Conservation (phyloP, 1,140 invertebrate species). For the Hypothenemus hampei region DNA sequence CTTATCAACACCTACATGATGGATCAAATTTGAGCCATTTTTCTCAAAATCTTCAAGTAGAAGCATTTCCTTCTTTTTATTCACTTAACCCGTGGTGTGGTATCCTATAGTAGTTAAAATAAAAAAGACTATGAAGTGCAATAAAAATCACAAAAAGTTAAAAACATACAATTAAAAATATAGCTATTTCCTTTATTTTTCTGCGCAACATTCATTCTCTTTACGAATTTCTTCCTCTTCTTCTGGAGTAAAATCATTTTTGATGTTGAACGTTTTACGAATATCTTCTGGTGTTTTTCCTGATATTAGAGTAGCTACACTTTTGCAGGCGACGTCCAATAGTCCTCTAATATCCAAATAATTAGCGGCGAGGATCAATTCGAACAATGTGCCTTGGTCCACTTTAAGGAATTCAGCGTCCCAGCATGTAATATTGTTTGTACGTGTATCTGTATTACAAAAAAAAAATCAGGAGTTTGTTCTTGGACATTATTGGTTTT, state of each 20-base stretch:
- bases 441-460: constrained; percentile 88
- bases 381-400: constrained; percentile 96
- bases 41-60: no score
- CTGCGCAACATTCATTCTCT: constrained; percentile 99
- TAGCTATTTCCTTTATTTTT: no score
- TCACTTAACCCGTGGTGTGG: no score
- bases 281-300: constrained; percentile 98
- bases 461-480: no score
- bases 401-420: constrained; percentile 98
- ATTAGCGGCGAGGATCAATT: constrained; percentile 93
- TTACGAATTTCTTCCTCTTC: constrained; percentile 95
- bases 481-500: no score
- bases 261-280: constrained; percentile 98
- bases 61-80: no score
- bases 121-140: no score
- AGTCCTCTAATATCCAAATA: constrained; percentile 98
- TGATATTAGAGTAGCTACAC: constrained; percentile 99
- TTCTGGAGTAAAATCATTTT: constrained; percentile 95
- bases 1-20: no score
- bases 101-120: no score
- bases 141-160: no score
- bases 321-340: constrained; percentile 97
- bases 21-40: no score
- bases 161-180: no score
- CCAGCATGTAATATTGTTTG: constrained; percentile 98